Evolutionary conservation across 2,797 vertebrate genomes (phyloP), one percentile per base, ranked within the genome.

Genomic region (Myotis vivesi): DNA sequence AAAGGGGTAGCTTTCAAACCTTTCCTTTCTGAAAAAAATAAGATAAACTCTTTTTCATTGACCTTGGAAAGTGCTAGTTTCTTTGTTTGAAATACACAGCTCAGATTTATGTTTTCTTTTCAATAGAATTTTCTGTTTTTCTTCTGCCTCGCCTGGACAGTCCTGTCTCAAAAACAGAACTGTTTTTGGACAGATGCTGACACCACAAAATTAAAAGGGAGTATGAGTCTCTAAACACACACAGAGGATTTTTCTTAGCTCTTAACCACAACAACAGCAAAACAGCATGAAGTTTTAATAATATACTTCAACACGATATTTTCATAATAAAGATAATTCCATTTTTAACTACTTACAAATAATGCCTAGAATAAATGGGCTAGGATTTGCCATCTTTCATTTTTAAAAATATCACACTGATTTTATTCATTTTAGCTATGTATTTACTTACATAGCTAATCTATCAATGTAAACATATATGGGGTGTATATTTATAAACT

Each of bases 11-110:
- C 38, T 91, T 85, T 87, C 77, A 94, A 92, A 89, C 49, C n/a
- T 75, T 85, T 64, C 77, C 69, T 85, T 79, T 87, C 80, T 80
- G 82, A 95, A 89, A 87, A 88, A 91, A 95, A 89, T 64, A 85
- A 92, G 97, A 92, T 83, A 89, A 96, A 87, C 22, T 68, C 68
- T 68, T 79, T 96, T 92, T 80, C 87, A 72, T 94, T 94, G 97
- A 92, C 73, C 95, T 95, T 95, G 94, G 94, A 91, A 90, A 83
- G 64, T 49, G n/a, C 49, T 95, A 15, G 12, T 62, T 79, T 95
- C 87, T 90, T 85, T 96, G 59, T 92, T 96, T 83, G 82, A 88
- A 90, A 87, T 16, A 71, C 33, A 90, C 28, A 92, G 92, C 57
- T 95, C 87, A 62, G 81, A 82, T 77, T 84, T 76, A 33, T 94